Evolutionary conservation across 2,888 invertebrate genomes (phyloP), one percentile per base, ranked within the genome.

Genomic region (Chelonus formosanus): DNA sequence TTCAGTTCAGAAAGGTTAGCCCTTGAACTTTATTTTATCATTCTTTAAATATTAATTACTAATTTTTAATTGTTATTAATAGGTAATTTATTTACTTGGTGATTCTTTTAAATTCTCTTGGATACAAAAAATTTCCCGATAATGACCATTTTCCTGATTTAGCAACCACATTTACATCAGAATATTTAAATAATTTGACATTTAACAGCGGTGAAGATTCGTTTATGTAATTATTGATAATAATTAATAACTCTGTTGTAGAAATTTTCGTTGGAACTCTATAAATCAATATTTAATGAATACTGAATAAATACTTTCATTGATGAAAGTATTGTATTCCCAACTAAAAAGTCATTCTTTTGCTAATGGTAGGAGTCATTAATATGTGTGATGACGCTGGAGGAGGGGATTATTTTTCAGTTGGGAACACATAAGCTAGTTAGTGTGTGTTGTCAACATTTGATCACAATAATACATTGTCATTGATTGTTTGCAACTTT

Each of bases 91-190:
- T 20, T n/a, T 36, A 81, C 81, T 70, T 75, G 4, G 67, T 8
- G 5, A 79, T 43, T 43, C 72, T 72, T 3, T 31, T 52, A 36
- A 81, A 81, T 31, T 55, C n/a, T 63, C 81, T 66, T 0, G 78
- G 74, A 3, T 63, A 47, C 36, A 80, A 59, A 64, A 73, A 81
- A 67, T 77, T 79, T 58, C 77, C 75, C 2, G 80, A 76, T 1
- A 81, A 65, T 3, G 52, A 74, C 80, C 80, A 81, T 0, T 74
- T 67, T 2, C 75, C 78, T 1, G 75, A 74, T 36, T 20, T 65
- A 0, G 78, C 73, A 0, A 73, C 64, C 4, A 81, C 68, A 68
- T 78, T 80, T 1, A 75, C 75, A 31, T 78, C 74, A 3, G 78
- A 72, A 58, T 76, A 74, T 55, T 65, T 67, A 63, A 79, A 81